Conservation (phyloP, 2,888 invertebrate species). For the Timema cristinae region DNA sequence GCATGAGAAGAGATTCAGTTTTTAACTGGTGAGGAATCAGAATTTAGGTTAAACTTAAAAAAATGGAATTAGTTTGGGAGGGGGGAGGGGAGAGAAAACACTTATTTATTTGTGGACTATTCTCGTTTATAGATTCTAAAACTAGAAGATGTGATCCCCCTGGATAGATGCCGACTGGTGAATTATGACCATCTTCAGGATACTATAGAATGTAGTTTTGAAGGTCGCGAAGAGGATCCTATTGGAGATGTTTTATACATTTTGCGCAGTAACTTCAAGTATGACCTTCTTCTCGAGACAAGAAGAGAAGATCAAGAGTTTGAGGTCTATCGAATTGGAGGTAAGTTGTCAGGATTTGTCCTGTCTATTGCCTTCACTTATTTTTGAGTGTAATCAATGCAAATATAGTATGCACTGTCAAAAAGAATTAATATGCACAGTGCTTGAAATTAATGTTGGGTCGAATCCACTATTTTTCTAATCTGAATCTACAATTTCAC, state of each 20-base stretch:
- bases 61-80: too few relatives aligned
- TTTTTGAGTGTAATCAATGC: too few relatives aligned
- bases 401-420: too few relatives aligned
- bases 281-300: conserved; percentile 64
- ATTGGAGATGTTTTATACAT: conserved; percentile 48
- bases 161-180: conserved; percentile 68
- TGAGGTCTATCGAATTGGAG: conserved; percentile 59
- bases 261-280: conserved; percentile 47
- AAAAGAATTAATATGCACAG: too few relatives aligned
- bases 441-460: too few relatives aligned
- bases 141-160: conserved; percentile 54
- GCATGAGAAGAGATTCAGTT: too few relatives aligned
- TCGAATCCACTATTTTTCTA: too few relatives aligned
- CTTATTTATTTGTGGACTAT: background rate
- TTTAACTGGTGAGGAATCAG: too few relatives aligned
- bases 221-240: conserved; percentile 52
- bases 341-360: conserved; percentile 39
- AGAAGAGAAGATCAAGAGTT: conserved; percentile 57
- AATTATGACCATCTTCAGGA: conserved; percentile 61
- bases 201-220: conserved; percentile 63
- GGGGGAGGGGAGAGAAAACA: too few relatives aligned
- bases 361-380: too few relatives aligned
- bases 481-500: too few relatives aligned
- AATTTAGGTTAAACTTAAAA: too few relatives aligned
- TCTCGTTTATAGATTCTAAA: conserved; percentile 48